Percentiles rank a stretch among this genome's conserved stretches.
Evolutionary conservation across 1,140 invertebrate species (phyloP).

Genomic region (Sitophilus oryzae): DNA sequence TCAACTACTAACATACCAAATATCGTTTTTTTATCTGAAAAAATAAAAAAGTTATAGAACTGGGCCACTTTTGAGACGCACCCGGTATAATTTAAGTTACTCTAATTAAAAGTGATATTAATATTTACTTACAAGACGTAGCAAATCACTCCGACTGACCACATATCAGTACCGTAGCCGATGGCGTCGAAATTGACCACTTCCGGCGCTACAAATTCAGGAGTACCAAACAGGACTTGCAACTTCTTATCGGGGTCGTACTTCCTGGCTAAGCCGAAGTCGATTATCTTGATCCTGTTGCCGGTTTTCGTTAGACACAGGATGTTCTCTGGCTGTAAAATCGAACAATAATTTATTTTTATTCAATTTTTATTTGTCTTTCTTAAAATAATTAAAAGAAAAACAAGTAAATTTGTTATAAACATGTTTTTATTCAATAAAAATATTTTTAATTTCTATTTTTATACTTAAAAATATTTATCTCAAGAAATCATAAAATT

Average conservation of each 20-base stretch:
- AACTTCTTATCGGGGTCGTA: constrained; percentile 90
- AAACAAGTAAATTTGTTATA: too few species aligned
- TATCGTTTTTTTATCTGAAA: too few species aligned
- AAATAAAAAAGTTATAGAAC: too few species aligned
- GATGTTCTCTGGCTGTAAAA: constrained; percentile 89
- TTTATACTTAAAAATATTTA: too few species aligned
- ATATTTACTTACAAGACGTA: constrained; percentile 88
- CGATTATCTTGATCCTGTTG: constrained; percentile 96
- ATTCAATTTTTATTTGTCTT: too few species aligned
- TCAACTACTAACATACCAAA: too few species aligned
- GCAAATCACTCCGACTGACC: constrained; percentile 95
- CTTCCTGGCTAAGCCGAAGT: constrained; percentile 90
- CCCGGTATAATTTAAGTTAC: too few species aligned
- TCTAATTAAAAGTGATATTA: neutral
- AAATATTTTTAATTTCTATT: too few species aligned
- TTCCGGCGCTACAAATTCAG: constrained; percentile 97
- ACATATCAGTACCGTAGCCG: constrained; percentile 93
- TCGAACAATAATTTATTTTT: neutral
- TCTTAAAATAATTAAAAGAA: too few species aligned
- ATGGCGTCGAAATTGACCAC: constrained; percentile 98
- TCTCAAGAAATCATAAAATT: too few species aligned
- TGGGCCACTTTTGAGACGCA: too few species aligned
- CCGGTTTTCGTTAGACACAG: constrained; percentile 89
- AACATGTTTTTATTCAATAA: too few species aligned
- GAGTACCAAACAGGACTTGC: constrained; percentile 91